phyloP scores from a whole-genome alignment of 2,797 vertebrate genomes.

The Spinus pinus region DNA sequence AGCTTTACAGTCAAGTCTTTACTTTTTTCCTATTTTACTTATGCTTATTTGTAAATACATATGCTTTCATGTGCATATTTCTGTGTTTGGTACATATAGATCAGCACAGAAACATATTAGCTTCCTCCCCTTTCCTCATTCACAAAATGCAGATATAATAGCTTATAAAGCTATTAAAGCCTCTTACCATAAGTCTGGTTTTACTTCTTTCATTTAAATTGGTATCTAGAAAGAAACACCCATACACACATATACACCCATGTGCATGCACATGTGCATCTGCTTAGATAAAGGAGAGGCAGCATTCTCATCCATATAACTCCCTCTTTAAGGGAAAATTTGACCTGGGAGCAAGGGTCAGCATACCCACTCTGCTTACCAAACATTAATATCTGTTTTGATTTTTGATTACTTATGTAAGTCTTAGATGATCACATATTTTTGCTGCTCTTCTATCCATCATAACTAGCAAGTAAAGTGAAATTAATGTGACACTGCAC shows the following conservation, averaged over 20 bases:
- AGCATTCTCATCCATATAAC: neutral
- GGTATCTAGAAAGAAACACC: neutral
- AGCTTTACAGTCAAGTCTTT: neutral
- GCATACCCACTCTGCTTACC: neutral
- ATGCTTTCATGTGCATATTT: neutral
- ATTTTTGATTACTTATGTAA: neutral
- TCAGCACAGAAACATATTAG: neutral
- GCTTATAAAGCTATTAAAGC: neutral
- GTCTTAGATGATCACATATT: neutral
- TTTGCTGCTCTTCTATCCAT: neutral
- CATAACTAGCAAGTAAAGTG: neutral
- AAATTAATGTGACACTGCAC: neutral
- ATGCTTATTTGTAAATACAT: neutral
- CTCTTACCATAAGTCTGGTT: neutral
- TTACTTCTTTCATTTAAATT: neutral
- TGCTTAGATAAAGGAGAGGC: neutral
- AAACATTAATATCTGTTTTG: neutral
- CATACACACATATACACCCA: neutral
- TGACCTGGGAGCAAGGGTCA: accelerated
- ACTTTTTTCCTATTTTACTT: neutral
- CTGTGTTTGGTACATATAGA: neutral
- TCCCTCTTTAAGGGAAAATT: neutral
- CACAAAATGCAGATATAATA: neutral
- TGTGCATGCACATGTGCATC: accelerated
- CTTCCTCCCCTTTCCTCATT: neutral